Evolutionary conservation across 2,888 invertebrate genomes (phyloP).

Genomic region (Noctua fimbriata): DNA sequence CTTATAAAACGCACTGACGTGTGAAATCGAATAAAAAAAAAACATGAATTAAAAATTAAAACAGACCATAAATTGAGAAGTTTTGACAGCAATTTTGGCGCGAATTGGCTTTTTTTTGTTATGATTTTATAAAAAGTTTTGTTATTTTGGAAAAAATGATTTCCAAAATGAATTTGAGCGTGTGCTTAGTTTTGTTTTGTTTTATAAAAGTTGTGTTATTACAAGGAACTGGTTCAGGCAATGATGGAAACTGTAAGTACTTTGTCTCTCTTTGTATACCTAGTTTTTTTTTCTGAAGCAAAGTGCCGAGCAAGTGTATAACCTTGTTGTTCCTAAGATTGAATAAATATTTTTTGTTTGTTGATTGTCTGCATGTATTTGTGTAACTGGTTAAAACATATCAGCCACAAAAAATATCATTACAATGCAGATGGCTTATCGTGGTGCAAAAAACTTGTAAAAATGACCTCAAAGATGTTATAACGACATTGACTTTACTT

Average conservation of each 20-base stretch:
- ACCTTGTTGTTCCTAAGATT: slow-evolving; percentile 45
- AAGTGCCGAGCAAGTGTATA: slow-evolving; percentile 24
- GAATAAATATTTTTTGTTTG: slow-evolving; percentile 42
- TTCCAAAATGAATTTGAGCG: slow-evolving; percentile 73
- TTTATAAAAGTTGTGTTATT: slow-evolving; percentile 74
- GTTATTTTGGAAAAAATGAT: slow-evolving; percentile 19
- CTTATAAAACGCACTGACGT: slow-evolving; percentile 8
- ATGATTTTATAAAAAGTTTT: slow-evolving; percentile 18
- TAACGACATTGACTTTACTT: not conserved
- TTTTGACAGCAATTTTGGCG: slow-evolving; percentile 60
- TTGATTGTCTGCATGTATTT: slow-evolving; percentile 17
- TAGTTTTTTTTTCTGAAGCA: slow-evolving; percentile 27
- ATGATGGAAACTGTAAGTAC: slow-evolving; percentile 83
- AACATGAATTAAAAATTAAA: slow-evolving; percentile 58
- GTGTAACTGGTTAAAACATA: not conserved
- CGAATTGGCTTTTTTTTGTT: slow-evolving; percentile 58
- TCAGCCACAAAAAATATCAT: slow-evolving; percentile 27
- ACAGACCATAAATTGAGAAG: slow-evolving; percentile 31
- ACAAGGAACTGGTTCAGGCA: slow-evolving; percentile 82
- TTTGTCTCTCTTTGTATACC: slow-evolving; percentile 20
- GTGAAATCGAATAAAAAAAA: slow-evolving; percentile 15
- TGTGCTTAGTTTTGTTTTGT: slow-evolving; percentile 74
- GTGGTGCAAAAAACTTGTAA: not conserved
- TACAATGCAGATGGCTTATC: slow-evolving; percentile 8
- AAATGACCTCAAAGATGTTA: not conserved